Evolutionary conservation across 1,140 invertebrate species (phyloP).

Genomic region (Drosophila rhopaloa): DNA sequence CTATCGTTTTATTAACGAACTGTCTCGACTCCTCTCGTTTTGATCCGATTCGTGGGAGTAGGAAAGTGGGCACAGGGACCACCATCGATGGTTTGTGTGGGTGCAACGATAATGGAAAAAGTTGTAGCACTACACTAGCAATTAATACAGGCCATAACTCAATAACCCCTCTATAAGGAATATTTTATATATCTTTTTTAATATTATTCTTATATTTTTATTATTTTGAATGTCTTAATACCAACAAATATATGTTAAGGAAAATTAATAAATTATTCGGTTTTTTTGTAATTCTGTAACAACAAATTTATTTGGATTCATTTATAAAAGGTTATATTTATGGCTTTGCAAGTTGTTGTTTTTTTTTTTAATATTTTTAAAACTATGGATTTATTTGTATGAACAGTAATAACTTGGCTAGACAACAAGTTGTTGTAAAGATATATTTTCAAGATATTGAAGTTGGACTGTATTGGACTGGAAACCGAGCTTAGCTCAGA

Average conservation of each 20-base stretch:
- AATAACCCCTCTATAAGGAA: background rate
- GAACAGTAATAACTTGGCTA: too few species aligned
- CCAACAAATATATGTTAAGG: too few species aligned
- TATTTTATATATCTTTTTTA: background rate
- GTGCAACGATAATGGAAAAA: constrained; percentile 26
- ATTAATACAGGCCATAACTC: constrained; percentile 4
- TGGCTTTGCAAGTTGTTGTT: too few species aligned
- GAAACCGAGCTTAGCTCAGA: constrained; percentile 5
- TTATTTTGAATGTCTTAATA: too few species aligned
- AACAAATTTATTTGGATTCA: too few species aligned
- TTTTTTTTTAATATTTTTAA: too few species aligned
- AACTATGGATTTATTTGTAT: too few species aligned
- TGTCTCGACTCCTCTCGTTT: constrained; percentile 39
- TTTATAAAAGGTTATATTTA: too few species aligned
- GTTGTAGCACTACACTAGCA: constrained; percentile 9
- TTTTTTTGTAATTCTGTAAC: too few species aligned
- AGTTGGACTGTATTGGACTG: constrained; percentile 5
- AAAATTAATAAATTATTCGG: too few species aligned
- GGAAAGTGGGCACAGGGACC: constrained; percentile 32
- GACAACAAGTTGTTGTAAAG: too few species aligned
- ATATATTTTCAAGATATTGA: background rate
- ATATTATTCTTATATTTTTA: background rate
- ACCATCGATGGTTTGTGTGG: constrained; percentile 16
- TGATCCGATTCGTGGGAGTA: constrained; percentile 37
- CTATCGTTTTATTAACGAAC: constrained; percentile 69